A percentile compares a stretch with the other conserved stretches of the same genome.
Evolutionary conservation across 2,888 invertebrate species (phyloP).

Genomic region (Oegoconia quadripuncta): DNA sequence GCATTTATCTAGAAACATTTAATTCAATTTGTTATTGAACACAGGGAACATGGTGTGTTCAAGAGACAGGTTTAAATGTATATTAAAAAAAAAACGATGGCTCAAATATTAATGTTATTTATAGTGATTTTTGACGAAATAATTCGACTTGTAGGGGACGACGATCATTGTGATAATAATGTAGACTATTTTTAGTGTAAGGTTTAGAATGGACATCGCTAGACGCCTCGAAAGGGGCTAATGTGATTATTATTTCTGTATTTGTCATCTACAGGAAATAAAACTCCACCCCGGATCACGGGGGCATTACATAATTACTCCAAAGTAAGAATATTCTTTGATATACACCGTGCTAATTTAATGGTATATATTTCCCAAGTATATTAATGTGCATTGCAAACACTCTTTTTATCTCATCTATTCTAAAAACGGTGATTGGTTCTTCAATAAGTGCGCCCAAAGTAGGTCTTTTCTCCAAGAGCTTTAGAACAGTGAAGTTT

Average conservation of each 20-base stretch:
- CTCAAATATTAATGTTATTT: constrained; percentile 27
- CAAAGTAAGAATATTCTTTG: too few species aligned
- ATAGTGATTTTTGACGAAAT: constrained; percentile 17
- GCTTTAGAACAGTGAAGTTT: too few species aligned
- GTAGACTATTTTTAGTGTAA: constrained; percentile 27
- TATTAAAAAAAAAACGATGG: constrained; percentile 29
- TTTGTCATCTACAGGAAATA: neutral
- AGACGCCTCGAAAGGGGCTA: constrained; percentile 8
- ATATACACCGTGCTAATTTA: too few species aligned
- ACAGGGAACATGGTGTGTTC: constrained; percentile 55
- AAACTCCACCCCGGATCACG: too few species aligned
- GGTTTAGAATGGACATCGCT: constrained; percentile 13
- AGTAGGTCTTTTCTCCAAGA: too few species aligned
- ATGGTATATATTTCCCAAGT: too few species aligned
- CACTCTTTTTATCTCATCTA: too few species aligned
- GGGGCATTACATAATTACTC: too few species aligned
- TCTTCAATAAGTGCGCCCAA: too few species aligned
- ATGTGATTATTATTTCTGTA: neutral
- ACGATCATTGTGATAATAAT: constrained; percentile 45
- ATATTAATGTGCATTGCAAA: too few species aligned
- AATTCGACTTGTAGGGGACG: constrained; percentile 36
- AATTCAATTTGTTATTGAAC: constrained; percentile 30
- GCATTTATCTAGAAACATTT: constrained; percentile 21
- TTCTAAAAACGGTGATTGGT: too few species aligned
- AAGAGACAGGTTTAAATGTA: constrained; percentile 28